Evolutionary conservation across 2,888 invertebrate genomes (phyloP).

Genomic region (Raillietiella orientalis): DNA sequence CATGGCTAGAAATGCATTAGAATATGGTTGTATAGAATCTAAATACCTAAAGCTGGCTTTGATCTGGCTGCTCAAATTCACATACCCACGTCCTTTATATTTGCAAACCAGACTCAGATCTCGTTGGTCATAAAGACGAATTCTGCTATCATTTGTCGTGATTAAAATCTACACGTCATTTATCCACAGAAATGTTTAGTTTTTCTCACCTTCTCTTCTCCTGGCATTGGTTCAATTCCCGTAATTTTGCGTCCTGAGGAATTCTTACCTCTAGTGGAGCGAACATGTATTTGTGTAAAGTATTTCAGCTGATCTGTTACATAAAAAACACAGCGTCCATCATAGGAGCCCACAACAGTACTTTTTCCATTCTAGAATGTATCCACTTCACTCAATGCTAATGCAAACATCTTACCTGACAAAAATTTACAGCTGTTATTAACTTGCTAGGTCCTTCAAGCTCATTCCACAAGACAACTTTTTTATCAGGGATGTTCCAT

Average conservation of each 20-base stretch:
- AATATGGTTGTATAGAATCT: constrained; percentile 2
- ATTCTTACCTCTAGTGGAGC: constrained; percentile 82
- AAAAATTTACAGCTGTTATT: constrained; percentile 89
- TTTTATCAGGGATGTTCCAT: constrained; percentile 98
- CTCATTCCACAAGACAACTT: constrained; percentile 92
- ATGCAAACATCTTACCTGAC: constrained; percentile 14
- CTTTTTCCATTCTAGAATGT: constrained; percentile 60
- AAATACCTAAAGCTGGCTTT: constrained; percentile 49
- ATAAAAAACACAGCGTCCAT: constrained; percentile 93
- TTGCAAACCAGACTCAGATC: constrained; percentile 84
- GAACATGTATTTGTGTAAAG: constrained; percentile 85
- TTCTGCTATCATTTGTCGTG: constrained; percentile 89
- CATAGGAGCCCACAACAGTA: constrained; percentile 91
- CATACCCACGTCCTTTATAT: constrained; percentile 48
- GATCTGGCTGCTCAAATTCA: constrained; percentile 84
- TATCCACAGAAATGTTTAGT: neutral
- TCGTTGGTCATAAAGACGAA: constrained; percentile 72
- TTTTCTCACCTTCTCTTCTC: constrained; percentile 41
- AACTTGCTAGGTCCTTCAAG: constrained; percentile 73
- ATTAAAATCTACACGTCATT: constrained; percentile 31
- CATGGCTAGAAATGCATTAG: constrained; percentile 30
- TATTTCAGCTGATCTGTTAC: constrained; percentile 92
- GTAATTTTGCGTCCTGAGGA: constrained; percentile 80
- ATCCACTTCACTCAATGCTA: neutral
- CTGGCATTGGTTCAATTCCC: constrained; percentile 85